Evolutionary conservation across 2,113 vertebrate genomes (phyloP), one percentile per base, ranked within the genome.

Genomic region (Nannobrachium achirus): DNA sequence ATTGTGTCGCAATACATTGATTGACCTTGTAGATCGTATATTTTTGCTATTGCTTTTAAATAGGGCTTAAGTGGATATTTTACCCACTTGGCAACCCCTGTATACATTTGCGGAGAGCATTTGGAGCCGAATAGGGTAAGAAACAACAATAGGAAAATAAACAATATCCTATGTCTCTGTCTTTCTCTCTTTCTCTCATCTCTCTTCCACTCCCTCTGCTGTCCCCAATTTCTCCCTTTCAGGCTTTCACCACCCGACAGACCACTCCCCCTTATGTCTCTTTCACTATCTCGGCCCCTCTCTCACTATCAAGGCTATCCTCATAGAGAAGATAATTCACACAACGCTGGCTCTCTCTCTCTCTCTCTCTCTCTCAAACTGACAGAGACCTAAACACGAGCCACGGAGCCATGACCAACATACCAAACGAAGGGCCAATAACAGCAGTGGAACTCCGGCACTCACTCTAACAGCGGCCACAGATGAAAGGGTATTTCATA

Each of bases 401-500:
- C 18, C 20, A 58, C 33, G 57, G 11, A 46, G 39, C 42, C 41
- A 2, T 1, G 39, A 49, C 20, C 25, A 13, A 25, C 19, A 53
- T 7, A 44, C 0, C 1, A 33, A 81, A 76, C 64, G 63, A 76
- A 72, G 70, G 62, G 49, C 25, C 55, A 46, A 58, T 7, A 38
- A 64, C 20, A 65, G 25, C 65, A 76, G 68, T 50, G 58, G 58
- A 74, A 76, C 57, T 62, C 10, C 25, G 55, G 62, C 25, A n/a
- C 46, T 78, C 53, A 19, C 40, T 18, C 14, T 2, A 1, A 66
- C 69, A 56, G 8, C 40, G 25, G 2, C 16, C 9, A 55, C 49
- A 20, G 55, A 66, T 8, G 75, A 57, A 77, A 44, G 66, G 48
- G 72, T 19, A 65, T 69, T 78, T 74, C 56, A 78, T 79, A 72